A percentile compares a stretch with the other conserved stretches of the same genome.
Evolutionary conservation across 1,140 invertebrate species (phyloP).

Genomic region (Nasonia vitripennis): DNA sequence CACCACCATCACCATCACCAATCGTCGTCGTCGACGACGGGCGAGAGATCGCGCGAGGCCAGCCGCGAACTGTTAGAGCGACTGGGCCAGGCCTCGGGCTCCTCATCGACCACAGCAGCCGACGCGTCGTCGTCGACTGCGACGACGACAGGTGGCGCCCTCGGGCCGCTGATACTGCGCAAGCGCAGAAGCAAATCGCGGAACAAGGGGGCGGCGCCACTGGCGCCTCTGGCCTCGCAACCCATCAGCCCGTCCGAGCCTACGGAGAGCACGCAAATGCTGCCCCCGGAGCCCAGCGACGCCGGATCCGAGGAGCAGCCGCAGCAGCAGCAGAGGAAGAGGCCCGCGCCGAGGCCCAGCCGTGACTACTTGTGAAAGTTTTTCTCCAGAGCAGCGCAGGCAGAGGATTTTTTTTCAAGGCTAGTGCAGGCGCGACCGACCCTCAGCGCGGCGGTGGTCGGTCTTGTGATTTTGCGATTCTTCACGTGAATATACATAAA

Average conservation of each 20-base stretch:
- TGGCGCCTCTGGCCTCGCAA: slow-evolving; percentile 77
- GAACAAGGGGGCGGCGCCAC: slow-evolving; percentile 79
- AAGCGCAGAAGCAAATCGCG: slow-evolving; percentile 84
- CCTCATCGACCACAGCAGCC: not conserved
- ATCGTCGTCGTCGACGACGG: slow-evolving; percentile 8
- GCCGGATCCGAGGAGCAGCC: slow-evolving; percentile 55
- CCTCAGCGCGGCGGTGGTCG: slow-evolving; percentile 9
- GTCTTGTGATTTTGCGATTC: slow-evolving; percentile 47
- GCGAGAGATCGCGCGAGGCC: slow-evolving; percentile 50
- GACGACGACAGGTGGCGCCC: slow-evolving; percentile 62
- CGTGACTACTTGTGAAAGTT: slow-evolving; percentile 74
- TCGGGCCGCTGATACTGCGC: slow-evolving; percentile 80
- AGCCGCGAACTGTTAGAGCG: slow-evolving; percentile 39
- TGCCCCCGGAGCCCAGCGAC: slow-evolving; percentile 59
- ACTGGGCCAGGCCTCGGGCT: not conserved
- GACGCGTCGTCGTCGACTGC: not conserved
- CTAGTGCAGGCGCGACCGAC: slow-evolving; percentile 48
- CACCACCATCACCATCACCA: slow-evolving; percentile 50
- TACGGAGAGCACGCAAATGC: slow-evolving; percentile 71
- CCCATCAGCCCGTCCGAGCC: slow-evolving; percentile 71
- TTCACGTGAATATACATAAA: slow-evolving; percentile 12
- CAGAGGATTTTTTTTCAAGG: slow-evolving; percentile 44
- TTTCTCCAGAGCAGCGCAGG: slow-evolving; percentile 30
- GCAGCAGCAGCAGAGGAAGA: slow-evolving; percentile 67
- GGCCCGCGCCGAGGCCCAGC: slow-evolving; percentile 69